These are phyloP conservation scores for Globicephala melas DNA, from an alignment of 2,113 vertebrate genomes.

Conservation along the genomic window DNA sequence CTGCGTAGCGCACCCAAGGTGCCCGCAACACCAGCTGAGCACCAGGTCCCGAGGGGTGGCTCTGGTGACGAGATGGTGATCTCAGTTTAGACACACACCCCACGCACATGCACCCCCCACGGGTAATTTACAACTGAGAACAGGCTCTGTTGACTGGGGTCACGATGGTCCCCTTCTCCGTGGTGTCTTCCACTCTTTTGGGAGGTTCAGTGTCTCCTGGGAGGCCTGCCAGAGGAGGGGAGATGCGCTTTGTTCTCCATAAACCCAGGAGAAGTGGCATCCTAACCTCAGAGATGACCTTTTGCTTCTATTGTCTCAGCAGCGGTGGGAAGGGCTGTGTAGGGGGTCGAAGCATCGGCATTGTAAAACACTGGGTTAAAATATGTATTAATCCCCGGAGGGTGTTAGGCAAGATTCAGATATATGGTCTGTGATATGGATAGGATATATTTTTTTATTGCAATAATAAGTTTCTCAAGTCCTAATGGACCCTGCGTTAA, in stretches of 20 bases:
- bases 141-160: neutral
- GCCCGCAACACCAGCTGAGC: neutral
- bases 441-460: constrained; percentile 69
- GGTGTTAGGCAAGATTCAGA: constrained; percentile 64
- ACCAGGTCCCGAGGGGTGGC: neutral
- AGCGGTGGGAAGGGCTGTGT: neutral
- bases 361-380: constrained; percentile 60
- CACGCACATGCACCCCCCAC: fast-evolving
- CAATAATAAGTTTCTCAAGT: constrained; percentile 68
- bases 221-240: neutral
- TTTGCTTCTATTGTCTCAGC: neutral
- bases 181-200: neutral
- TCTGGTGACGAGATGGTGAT: neutral
- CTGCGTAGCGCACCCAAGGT: fast-evolving
- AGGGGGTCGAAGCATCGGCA: neutral
- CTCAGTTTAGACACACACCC: neutral
- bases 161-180: neutral
- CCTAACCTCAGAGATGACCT: neutral
- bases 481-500: constrained; percentile 62
- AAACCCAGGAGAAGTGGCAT: neutral
- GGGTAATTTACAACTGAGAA: neutral
- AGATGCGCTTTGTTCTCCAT: neutral
- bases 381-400: constrained; percentile 47
- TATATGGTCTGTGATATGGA: constrained; percentile 44
- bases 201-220: neutral